A percentile compares a stretch with the other conserved stretches of the same genome.
Evolutionary conservation across 2,113 vertebrate genomes (phyloP).

Genomic region (Pseudopipra pipra): DNA sequence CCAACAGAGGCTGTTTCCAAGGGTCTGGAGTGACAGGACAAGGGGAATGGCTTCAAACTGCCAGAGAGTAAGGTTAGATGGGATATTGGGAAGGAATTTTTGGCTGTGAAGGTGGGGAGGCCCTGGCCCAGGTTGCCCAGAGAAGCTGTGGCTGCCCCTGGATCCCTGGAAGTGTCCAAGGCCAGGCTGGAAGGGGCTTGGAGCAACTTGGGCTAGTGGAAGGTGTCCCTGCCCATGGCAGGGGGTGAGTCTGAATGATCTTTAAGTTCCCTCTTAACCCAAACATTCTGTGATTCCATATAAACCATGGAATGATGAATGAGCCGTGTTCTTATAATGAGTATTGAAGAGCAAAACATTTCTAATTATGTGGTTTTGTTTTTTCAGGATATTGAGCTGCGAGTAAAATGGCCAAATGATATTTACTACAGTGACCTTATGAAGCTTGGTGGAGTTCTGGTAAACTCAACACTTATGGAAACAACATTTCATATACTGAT

Average conservation of each 20-base stretch:
- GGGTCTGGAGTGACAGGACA: not conserved
- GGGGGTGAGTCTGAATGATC: accelerated
- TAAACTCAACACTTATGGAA: constrained; percentile 87
- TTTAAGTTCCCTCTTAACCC: not conserved
- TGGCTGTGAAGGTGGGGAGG: not conserved
- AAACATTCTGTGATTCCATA: accelerated
- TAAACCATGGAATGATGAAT: not conserved
- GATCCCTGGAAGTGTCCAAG: not conserved
- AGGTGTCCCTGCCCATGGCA: not conserved
- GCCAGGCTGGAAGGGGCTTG: not conserved
- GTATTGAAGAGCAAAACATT: not conserved
- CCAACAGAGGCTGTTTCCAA: not conserved
- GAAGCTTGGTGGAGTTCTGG: constrained; percentile 94
- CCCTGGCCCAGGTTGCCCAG: not conserved
- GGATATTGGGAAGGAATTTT: not conserved
- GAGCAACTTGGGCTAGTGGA: not conserved
- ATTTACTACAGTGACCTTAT: constrained; percentile 90
- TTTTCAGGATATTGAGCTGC: constrained; percentile 86
- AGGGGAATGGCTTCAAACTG: not conserved
- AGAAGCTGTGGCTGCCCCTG: not conserved
- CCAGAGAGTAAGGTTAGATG: accelerated
- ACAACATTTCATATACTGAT: constrained; percentile 88
- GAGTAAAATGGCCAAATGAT: constrained; percentile 97
- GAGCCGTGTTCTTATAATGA: not conserved
- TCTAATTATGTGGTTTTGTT: not conserved